Conservation (phyloP, 2,888 invertebrate genomes). For the Chaetogeoica ovagalla region DNA sequence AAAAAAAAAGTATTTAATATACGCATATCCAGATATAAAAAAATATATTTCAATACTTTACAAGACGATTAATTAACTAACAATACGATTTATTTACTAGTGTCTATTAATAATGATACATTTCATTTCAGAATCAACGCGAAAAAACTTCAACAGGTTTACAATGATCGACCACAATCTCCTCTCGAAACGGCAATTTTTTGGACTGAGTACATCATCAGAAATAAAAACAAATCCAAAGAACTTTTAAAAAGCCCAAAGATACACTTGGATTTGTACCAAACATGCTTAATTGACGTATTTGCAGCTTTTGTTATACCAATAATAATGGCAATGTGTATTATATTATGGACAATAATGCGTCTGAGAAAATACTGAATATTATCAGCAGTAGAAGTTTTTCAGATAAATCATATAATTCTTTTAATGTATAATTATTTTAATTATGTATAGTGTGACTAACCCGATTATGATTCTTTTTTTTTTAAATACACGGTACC, state of each 20-base stretch:
- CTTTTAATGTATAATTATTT: too few species aligned
- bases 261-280: slow-evolving; percentile 27
- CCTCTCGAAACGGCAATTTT: slow-evolving; percentile 37
- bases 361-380: neutral
- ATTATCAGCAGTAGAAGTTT: neutral
- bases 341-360: neutral
- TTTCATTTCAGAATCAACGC: slow-evolving; percentile 20
- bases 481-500: too few species aligned
- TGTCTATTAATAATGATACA: too few species aligned
- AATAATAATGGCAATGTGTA: neutral
- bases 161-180: slow-evolving; percentile 32
- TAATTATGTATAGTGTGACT: too few species aligned
- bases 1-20: too few species aligned
- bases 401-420: too few species aligned
- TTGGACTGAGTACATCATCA: slow-evolving; percentile 30
- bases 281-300: slow-evolving; percentile 23
- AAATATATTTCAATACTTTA: too few species aligned
- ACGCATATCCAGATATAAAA: too few species aligned
- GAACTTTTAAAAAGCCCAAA: slow-evolving; percentile 17
- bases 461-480: too few species aligned
- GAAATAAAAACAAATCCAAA: slow-evolving; percentile 23
- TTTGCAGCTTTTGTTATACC: neutral
- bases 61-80: too few species aligned
- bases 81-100: neutral
- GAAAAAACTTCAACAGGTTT: slow-evolving; percentile 36